These are phyloP conservation scores for Sylvilagus bachmani DNA, from an alignment of 2,113 vertebrate species.

Conservation along the genomic window DNA sequence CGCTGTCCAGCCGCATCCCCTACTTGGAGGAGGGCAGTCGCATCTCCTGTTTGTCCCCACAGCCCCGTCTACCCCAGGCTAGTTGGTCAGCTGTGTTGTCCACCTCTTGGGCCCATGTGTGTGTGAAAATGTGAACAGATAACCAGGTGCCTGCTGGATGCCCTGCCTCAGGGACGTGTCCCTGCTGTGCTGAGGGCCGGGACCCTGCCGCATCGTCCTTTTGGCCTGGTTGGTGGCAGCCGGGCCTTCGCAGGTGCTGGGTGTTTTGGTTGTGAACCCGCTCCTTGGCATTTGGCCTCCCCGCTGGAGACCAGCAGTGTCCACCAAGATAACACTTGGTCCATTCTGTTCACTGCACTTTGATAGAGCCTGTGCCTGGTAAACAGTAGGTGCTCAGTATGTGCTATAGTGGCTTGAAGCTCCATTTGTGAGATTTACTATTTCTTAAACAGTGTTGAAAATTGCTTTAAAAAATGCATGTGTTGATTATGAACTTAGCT, in stretches of 20 bases:
- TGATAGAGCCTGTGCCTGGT: background rate
- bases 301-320: too few species aligned
- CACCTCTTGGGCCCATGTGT: background rate
- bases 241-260: rapidly evolving
- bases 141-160: background rate
- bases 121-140: background rate
- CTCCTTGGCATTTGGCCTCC: background rate
- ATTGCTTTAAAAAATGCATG: background rate
- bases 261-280: background rate
- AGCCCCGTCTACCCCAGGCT: background rate
- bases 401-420: background rate
- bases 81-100: background rate
- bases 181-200: background rate
- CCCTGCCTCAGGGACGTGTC: background rate
- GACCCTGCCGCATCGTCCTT: rapidly evolving
- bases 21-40: too few species aligned
- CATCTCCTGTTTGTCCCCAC: background rate
- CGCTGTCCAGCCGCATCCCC: background rate
- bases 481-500: background rate
- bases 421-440: background rate
- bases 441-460: conserved; percentile 16
- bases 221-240: background rate
- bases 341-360: background rate
- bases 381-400: background rate
- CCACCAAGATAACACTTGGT: background rate